A percentile compares a stretch with the other conserved stretches of the same genome.
Evolutionary conservation across 2,797 vertebrate genomes (phyloP).

Genomic region (Sebastes steindachneri): DNA sequence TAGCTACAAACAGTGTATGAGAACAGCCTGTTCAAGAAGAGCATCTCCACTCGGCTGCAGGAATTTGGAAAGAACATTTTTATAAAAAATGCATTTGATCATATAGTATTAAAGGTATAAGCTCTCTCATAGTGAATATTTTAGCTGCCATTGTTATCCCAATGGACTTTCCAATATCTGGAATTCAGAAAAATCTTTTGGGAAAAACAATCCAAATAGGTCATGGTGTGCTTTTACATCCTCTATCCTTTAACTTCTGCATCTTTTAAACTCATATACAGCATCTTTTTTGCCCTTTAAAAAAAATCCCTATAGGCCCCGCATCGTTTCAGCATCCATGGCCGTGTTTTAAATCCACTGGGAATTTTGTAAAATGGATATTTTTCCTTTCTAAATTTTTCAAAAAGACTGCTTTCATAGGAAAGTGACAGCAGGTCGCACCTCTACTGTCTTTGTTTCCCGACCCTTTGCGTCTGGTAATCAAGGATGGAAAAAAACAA

Average conservation of each 20-base stretch:
- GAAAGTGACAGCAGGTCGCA: not conserved
- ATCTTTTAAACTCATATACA: not conserved
- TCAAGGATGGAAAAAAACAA: not conserved
- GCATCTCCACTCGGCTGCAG: not conserved
- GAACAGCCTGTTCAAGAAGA: too few species aligned
- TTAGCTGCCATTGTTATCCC: not conserved
- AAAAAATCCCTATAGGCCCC: not conserved
- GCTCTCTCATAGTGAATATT: not conserved
- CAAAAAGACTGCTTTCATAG: not conserved
- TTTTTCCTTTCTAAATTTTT: not conserved
- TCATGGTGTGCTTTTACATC: not conserved
- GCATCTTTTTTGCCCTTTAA: not conserved
- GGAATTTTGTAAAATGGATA: not conserved
- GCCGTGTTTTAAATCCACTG: not conserved
- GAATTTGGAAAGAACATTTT: not conserved
- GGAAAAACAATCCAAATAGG: conserved; percentile 1
- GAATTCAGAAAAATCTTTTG: not conserved
- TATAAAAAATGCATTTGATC: conserved; percentile 3
- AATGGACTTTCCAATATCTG: not conserved
- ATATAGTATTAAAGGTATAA: not conserved
- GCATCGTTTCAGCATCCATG: not conserved
- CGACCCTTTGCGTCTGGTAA: not conserved
- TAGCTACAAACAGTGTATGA: too few species aligned
- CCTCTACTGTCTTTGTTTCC: not conserved
- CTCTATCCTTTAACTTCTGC: not conserved